phyloP scores from a whole-genome alignment of 2,888 invertebrate species.

The Allacma fusca region DNA sequence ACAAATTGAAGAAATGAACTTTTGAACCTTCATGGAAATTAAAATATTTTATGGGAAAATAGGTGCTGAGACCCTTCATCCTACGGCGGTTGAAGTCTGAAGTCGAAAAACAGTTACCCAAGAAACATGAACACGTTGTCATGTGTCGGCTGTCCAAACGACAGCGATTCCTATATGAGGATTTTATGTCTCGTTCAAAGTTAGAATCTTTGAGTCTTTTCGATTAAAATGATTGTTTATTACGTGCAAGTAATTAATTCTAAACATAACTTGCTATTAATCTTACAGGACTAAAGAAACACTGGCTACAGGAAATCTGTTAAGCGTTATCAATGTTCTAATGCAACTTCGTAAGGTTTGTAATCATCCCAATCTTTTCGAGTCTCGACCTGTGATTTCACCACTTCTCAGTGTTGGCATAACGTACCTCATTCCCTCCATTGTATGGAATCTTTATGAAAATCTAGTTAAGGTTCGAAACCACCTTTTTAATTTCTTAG shows the following conservation, averaged over 20 bases:
- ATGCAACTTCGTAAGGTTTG: slow-evolving; percentile 98
- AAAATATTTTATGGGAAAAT: slow-evolving; percentile 61
- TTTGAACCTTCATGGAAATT: too few relatives aligned
- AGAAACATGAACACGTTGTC: slow-evolving; percentile 94
- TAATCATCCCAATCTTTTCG: slow-evolving; percentile 98
- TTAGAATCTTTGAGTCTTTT: too few relatives aligned
- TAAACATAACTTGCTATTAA: neutral
- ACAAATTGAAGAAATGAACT: too few relatives aligned
- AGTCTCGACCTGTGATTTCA: slow-evolving; percentile 92
- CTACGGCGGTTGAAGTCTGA: slow-evolving; percentile 89
- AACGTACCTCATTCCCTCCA: slow-evolving; percentile 74
- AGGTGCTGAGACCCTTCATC: slow-evolving; percentile 92
- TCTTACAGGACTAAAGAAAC: slow-evolving; percentile 86
- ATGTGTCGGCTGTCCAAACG: slow-evolving; percentile 93
- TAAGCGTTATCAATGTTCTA: slow-evolving; percentile 94
- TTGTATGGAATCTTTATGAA: slow-evolving; percentile 74
- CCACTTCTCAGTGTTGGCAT: slow-evolving; percentile 90
- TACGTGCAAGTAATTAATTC: too few relatives aligned
- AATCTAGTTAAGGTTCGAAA: slow-evolving; percentile 67
- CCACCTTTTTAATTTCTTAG: too few relatives aligned
- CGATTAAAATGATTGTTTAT: too few relatives aligned
- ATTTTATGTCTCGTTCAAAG: slow-evolving; percentile 97
- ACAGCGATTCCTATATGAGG: slow-evolving; percentile 97
- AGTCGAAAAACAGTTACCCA: slow-evolving; percentile 97
- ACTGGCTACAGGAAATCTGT: slow-evolving; percentile 87